Base-by-base conservation (phyloP, 2,113 vertebrate species). In the Bagarius yarrelli region DNA sequence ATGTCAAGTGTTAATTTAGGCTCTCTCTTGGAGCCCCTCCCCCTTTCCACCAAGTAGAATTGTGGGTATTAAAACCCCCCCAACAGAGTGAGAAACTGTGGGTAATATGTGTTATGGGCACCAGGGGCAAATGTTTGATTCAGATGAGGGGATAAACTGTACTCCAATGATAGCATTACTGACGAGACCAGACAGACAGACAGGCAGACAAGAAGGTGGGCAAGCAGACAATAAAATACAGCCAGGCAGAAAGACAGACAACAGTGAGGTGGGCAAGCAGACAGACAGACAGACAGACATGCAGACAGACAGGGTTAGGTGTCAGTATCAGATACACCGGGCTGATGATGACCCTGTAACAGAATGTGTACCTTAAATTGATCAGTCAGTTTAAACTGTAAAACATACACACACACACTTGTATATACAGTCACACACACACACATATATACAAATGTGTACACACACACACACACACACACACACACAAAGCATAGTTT, bases 1-100 rank as follows among this genome's bases (percentile, higher is more conserved):
- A 99, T 99, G 97, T 98, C 97, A 98, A 99, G 97, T 99, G 97
- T 98, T 99, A 98, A 99, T 98, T 99, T 98, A 96, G 96, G 94
- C 95, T 93, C 94, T 73, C 82, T 71, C 76, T 71, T 9, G 30
- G 60, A 55, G 36, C 71, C 78, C 83, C 78, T 60, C 76, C 57
- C 34, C 75, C 81, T 40, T 77, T 66, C 83, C 87, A 1, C 52
- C 52, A 19, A 53, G 19, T 16, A 78, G 76, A 27, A 66, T 64
- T 78, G 76, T 78, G 76, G 60, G 76, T 66, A 78, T 36, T 64
- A 53, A 15, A 18, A 18, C 16, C 47, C 4, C 5, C 19, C 19
- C 30, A 50, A 50, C 27, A 66, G 47, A 34, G 47, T 95, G 94
- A 94, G 94, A 94, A 94, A 93, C 93, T 94, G 87, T 76, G 91